Evolutionary conservation across 2,113 vertebrate genomes (phyloP).

Genomic region (Herpetotheres cachinnans): DNA sequence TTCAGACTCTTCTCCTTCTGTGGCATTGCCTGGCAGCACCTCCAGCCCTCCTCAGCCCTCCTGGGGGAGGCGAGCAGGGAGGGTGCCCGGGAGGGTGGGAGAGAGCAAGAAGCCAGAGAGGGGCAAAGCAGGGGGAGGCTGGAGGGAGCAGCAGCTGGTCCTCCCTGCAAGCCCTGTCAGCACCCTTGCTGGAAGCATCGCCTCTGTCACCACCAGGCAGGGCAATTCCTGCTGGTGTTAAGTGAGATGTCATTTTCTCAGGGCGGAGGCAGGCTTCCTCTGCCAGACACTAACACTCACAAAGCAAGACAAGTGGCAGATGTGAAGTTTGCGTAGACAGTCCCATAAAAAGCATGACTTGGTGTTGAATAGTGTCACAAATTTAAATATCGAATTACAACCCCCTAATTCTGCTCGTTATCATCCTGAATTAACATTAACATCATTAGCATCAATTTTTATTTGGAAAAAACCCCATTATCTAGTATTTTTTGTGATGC

Average conservation of each 20-base stretch:
- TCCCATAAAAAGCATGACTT: not conserved
- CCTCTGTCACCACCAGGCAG: not conserved
- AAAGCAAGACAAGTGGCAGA: not conserved
- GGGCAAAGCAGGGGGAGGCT: not conserved
- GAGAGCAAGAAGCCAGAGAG: not conserved
- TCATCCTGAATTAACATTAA: not conserved
- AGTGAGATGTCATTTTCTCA: not conserved
- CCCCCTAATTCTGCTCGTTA: not conserved
- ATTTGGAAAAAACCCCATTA: accelerated
- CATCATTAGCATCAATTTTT: not conserved
- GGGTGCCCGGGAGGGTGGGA: not conserved
- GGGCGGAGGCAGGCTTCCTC: not conserved
- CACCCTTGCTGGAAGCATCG: not conserved
- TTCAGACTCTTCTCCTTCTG: not conserved
- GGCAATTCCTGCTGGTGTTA: not conserved
- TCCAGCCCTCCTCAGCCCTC: not conserved
- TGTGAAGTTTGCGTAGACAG: not conserved
- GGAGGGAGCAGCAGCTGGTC: not conserved
- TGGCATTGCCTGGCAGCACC: not conserved
- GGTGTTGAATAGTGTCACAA: not conserved
- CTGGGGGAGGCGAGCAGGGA: no score
- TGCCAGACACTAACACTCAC: not conserved
- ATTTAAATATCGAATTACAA: not conserved
- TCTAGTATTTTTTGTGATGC: not conserved
- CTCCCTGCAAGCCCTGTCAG: not conserved